Base-by-base conservation (phyloP, 2,113 vertebrate genomes). In the Anolis sagrei region DNA sequence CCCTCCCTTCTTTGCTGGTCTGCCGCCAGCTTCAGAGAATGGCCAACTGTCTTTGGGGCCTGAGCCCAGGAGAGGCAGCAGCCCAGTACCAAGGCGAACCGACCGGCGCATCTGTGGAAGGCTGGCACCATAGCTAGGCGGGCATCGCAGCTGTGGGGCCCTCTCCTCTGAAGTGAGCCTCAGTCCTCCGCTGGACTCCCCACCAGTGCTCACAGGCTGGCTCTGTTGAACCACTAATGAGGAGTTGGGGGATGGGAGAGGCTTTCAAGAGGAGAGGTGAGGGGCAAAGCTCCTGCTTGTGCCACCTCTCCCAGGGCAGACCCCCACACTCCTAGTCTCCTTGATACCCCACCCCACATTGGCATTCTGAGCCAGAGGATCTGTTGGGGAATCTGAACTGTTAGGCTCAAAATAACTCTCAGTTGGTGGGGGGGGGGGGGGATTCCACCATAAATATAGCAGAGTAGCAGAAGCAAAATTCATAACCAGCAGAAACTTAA, bases 91-190 rank as follows among this genome's bases (percentile, higher is more conserved):
- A 95, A 82, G 93, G 89, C 90, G 94, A 89, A 92, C 91, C 83
- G 84, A 92, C 91, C 83, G 83, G 93, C 89, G 86, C 91, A 90
- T 93, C 94, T 94, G 93, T 92, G 87, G 91, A 89, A 91, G 93
- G 92, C 94, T 95, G 94, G 93, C 88, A 92, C 82, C 79, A 76
- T 82, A 89, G 86, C 82, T 86, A 92, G 90, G 90, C 27, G 34
- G 92, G 91, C 76, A 93, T 84, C 86, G 88, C 91, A 93, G 93
- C 94, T 95, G 93, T 93, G 94, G 94, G 93, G 91, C 90, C 80
- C 87, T 78, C 89, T 85, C 79, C 86, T 79, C 83, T 90, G 79
- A 66, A 85, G 93, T 85, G 73, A 92, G 92, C 62, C 91, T 93
- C 91, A 94, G 93, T 93, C 75, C 90, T 93, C 92, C 91, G 92